These are phyloP conservation scores for Dolomedes plantarius DNA, from an alignment of 2,888 invertebrate species.

Conservation along the genomic window DNA sequence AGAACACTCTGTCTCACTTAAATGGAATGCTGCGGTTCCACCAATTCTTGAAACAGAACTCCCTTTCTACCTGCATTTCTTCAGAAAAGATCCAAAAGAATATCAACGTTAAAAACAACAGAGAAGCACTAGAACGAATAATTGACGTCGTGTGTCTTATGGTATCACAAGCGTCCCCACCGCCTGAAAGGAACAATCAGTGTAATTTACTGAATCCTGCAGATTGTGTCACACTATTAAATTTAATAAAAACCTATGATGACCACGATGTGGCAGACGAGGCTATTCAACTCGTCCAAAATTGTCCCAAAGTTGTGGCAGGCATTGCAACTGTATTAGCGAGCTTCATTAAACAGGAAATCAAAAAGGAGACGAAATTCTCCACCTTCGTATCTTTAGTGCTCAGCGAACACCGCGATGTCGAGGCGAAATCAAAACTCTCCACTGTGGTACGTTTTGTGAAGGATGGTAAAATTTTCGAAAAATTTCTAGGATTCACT, in stretches of 20 bases:
- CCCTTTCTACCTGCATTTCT: background rate
- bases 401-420: background rate
- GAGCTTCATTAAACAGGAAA: background rate
- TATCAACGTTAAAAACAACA: background rate
- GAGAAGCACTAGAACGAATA: background rate
- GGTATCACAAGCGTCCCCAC: too few relatives aligned
- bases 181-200: too few relatives aligned
- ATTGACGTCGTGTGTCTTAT: background rate
- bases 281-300: background rate
- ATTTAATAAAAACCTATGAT: too few relatives aligned
- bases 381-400: background rate
- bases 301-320: background rate
- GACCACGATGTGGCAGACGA: background rate
- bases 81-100: background rate
- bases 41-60: background rate
- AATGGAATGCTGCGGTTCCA: background rate
- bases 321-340: background rate
- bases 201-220: too few relatives aligned
- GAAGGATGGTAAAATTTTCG: background rate
- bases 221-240: too few relatives aligned
- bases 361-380: background rate
- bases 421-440: background rate
- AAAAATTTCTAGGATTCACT: background rate
- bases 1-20: background rate
- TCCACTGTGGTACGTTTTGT: background rate